A percentile compares a stretch with the other conserved stretches of the same genome.
Evolutionary conservation across 2,113 vertebrate species (phyloP).

Genomic region (Rissa tridactyla): DNA sequence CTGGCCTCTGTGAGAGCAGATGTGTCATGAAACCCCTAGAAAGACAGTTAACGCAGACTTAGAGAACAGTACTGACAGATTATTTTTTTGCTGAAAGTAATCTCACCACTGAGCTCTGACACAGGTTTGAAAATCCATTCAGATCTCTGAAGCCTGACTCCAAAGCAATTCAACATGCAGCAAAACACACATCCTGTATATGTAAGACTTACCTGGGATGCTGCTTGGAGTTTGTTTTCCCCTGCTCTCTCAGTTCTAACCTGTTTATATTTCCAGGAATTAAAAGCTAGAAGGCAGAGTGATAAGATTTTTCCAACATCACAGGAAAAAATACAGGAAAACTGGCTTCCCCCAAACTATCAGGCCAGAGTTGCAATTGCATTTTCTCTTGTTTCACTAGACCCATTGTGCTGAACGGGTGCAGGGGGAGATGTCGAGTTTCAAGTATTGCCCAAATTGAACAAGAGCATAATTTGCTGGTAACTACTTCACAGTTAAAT

Average conservation of each 20-base stretch:
- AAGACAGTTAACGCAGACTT: background rate
- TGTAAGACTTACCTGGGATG: background rate
- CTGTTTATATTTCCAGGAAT: background rate
- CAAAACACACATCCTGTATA: background rate
- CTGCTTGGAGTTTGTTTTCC: background rate
- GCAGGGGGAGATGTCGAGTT: background rate
- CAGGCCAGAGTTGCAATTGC: background rate
- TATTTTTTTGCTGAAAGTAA: background rate
- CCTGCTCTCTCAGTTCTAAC: background rate
- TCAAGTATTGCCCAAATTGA: background rate
- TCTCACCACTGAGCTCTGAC: background rate
- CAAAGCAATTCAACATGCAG: background rate
- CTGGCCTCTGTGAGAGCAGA: background rate
- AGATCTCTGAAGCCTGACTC: background rate
- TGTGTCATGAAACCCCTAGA: background rate
- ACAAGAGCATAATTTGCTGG: background rate
- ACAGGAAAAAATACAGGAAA: background rate
- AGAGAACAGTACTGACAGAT: background rate
- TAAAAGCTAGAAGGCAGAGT: background rate
- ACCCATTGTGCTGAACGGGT: background rate
- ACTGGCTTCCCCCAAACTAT: background rate
- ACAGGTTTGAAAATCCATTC: background rate
- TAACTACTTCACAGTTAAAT: background rate
- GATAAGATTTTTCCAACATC: background rate
- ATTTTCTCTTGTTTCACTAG: background rate